A percentile compares a stretch with the other conserved stretches of the same genome.
These are phyloP conservation scores for Anomalospiza imberbis DNA, from an alignment of 2,797 vertebrate species.

Conservation along the genomic window DNA sequence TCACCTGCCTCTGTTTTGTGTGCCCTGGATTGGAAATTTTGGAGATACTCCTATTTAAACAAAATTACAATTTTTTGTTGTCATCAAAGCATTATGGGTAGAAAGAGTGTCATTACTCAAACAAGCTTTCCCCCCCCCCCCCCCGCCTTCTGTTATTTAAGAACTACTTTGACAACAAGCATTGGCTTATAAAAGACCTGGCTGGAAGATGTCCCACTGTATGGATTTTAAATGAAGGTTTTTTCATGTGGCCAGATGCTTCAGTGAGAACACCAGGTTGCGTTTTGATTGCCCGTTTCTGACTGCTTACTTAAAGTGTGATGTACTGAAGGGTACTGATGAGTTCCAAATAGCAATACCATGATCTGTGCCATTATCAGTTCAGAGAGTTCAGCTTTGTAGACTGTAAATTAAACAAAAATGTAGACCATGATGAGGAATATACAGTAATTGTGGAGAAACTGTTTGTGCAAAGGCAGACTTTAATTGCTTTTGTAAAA, in stretches of 20 bases:
- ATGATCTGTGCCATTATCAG: not conserved
- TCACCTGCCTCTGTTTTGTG: not conserved
- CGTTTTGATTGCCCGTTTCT: not conserved
- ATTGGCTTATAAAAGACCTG: not conserved
- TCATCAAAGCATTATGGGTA: not conserved
- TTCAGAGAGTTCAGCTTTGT: not conserved
- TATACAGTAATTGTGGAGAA: not conserved
- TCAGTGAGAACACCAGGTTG: not conserved
- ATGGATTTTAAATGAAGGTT: not conserved
- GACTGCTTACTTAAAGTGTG: not conserved
- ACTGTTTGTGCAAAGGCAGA: not conserved
- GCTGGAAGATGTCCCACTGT: not conserved
- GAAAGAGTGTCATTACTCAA: not conserved
- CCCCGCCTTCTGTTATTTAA: not conserved
- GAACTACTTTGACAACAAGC: not conserved
- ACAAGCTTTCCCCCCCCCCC: rapidly evolving
- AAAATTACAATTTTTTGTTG: not conserved
- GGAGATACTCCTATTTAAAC: not conserved
- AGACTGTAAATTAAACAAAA: not conserved
- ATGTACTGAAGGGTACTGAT: not conserved
- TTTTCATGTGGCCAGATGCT: not conserved
- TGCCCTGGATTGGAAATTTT: not conserved
- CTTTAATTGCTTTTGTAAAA: not conserved
- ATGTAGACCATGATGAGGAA: not conserved
- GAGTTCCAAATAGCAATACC: not conserved